phyloP scores from a whole-genome alignment of 2,797 vertebrate species.

The Pangasius mekongensis region DNA sequence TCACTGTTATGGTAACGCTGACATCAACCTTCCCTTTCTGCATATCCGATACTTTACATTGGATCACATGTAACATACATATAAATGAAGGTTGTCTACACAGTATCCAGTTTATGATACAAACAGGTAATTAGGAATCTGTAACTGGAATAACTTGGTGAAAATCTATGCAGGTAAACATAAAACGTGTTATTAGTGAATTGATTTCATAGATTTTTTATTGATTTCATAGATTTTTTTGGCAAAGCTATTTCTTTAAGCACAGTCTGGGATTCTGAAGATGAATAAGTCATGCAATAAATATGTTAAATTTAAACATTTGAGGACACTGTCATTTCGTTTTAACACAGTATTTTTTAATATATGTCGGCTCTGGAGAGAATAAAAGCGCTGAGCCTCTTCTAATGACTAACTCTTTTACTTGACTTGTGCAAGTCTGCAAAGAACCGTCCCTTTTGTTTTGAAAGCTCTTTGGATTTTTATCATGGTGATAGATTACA shows the following conservation, averaged over 20 bases:
- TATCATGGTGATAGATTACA: background rate
- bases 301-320: background rate
- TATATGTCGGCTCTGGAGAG: background rate
- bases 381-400: background rate
- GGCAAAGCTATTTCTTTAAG: background rate
- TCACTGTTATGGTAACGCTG: too few species aligned
- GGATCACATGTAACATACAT: too few species aligned
- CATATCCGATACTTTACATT: too few species aligned
- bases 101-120: too few species aligned
- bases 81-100: too few species aligned
- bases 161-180: background rate
- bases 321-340: background rate
- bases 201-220: background rate
- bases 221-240: background rate
- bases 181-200: too few species aligned
- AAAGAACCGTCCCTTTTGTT: background rate
- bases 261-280: background rate
- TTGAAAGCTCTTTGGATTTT: background rate
- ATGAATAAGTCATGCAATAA: background rate
- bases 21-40: too few species aligned
- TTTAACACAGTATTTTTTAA: background rate
- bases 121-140: too few species aligned
- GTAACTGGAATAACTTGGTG: background rate
- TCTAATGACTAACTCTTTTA: background rate
- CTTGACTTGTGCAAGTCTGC: background rate